A percentile compares a stretch with the other conserved stretches of the same genome.
Evolutionary conservation across 2,113 vertebrate species (phyloP).

Genomic region (Burhinus bistriatus): DNA sequence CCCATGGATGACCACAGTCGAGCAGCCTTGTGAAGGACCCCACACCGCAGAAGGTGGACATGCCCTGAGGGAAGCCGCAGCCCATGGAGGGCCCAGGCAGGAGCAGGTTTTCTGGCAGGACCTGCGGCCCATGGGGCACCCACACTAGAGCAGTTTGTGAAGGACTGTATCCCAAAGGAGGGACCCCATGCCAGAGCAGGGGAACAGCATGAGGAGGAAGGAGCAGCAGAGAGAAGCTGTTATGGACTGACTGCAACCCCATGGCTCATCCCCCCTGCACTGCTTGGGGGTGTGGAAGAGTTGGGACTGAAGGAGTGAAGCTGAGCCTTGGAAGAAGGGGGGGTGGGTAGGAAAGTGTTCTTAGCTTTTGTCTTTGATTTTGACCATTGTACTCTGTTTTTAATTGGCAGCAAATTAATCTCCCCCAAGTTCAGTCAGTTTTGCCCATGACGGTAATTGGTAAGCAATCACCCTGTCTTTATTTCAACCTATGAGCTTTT

Average conservation of each 20-base stretch:
- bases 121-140: no score
- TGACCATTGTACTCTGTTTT: neutral
- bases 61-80: neutral
- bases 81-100: neutral
- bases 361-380: neutral
- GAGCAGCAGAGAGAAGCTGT: neutral
- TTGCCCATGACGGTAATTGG: neutral
- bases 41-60: accelerated
- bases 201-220: neutral
- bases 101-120: neutral
- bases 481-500: neutral
- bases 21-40: neutral
- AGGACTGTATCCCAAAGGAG: neutral
- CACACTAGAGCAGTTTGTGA: accelerated
- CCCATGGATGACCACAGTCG: neutral
- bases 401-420: neutral
- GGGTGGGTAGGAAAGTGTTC: neutral
- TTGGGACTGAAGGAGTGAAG: neutral
- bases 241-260: neutral
- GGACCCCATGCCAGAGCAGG: no score
- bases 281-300: accelerated
- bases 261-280: accelerated
- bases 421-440: neutral
- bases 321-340: neutral
- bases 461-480: neutral